Evolutionary conservation across 2,113 vertebrate genomes (phyloP), one percentile per base, ranked within the genome.

Genomic region (Psephotus haematonotus): DNA sequence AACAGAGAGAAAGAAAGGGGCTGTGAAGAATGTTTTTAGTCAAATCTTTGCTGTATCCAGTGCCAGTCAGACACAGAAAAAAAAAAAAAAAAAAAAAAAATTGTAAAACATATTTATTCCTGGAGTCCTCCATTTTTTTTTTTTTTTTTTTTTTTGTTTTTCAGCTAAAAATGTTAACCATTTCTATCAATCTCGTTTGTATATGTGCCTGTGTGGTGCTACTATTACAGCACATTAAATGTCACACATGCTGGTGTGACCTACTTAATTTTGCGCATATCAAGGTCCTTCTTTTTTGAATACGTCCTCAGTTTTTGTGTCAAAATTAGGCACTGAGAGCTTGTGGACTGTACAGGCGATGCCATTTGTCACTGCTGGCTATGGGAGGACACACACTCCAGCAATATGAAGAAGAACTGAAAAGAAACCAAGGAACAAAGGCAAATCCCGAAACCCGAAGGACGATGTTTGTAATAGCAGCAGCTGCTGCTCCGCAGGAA

Each of bases 151-250:
- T n/a, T n/a, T n/a, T n/a, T n/a, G 11, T 11, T 76, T 93, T 90
- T 52, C 24, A 31, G 29, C 28, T 59, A 50, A 39, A 86, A 78
- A 44, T 43, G 29, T 55, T 70, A 64, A 77, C 18, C 0, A 1
- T 6, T 75, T 81, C 17, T 59, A 5, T 10, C 2, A 1, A 28
- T 53, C 44, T 65, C 0, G 0, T 69, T 79, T 50, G 6, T 59
- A 24, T 27, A 7, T 33, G 6, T 68, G 35, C 13, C 44, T 70
- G 22, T 49, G n/a, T 28, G 33, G 12, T 22, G 12, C 11, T n/a
- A 35, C 20, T 72, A 20, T 37, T 43, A 44, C 17, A 86, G 8
- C 11, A 33, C 1, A 2, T 65, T 39, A 65, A 63, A 64, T 64
- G 27, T 44, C 10, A 11, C 9, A 2, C 9, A 3, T 29, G 41